A percentile compares a stretch with the other conserved stretches of the same genome.
These are phyloP conservation scores for Xylocampa areola DNA, from an alignment of 2,888 invertebrate species.

Conservation along the genomic window DNA sequence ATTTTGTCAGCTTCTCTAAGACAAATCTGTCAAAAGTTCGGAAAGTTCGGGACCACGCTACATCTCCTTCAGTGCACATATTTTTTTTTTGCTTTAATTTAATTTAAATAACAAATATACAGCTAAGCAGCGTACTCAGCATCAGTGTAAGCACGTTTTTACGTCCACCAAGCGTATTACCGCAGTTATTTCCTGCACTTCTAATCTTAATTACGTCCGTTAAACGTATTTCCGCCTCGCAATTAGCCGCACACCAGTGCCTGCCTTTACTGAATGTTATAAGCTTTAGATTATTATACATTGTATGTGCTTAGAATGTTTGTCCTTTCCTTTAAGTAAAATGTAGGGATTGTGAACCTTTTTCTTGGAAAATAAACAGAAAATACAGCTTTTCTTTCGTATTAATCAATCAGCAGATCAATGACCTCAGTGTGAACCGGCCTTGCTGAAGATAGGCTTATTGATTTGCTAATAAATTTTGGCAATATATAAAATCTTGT, in stretches of 20 bases:
- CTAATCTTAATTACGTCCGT: constrained; percentile 62
- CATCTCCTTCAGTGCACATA: too few species aligned
- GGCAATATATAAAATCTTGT: too few species aligned
- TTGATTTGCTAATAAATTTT: too few species aligned
- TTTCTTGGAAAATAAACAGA: neutral
- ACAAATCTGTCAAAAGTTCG: too few species aligned
- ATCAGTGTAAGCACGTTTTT: constrained; percentile 26
- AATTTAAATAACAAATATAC: neutral
- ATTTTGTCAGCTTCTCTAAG: too few species aligned
- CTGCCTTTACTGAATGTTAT: constrained; percentile 37
- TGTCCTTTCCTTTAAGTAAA: too few species aligned
- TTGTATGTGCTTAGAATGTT: too few species aligned
- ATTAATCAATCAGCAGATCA: too few species aligned
- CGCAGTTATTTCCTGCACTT: constrained; percentile 59
- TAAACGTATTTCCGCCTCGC: constrained; percentile 45
- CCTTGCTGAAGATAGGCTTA: too few species aligned
- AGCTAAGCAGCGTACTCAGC: constrained; percentile 7
- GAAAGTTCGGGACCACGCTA: too few species aligned
- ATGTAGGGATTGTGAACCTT: neutral
- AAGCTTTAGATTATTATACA: constrained; percentile 12
- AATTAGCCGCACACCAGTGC: constrained; percentile 24
- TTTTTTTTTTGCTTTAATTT: neutral
- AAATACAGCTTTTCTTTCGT: too few species aligned
- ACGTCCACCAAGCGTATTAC: constrained; percentile 38
- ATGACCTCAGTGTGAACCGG: too few species aligned